A percentile compares a stretch with the other conserved stretches of the same genome.
Evolutionary conservation across 2,113 vertebrate species (phyloP).

Genomic region (Siphamia tubifer): DNA sequence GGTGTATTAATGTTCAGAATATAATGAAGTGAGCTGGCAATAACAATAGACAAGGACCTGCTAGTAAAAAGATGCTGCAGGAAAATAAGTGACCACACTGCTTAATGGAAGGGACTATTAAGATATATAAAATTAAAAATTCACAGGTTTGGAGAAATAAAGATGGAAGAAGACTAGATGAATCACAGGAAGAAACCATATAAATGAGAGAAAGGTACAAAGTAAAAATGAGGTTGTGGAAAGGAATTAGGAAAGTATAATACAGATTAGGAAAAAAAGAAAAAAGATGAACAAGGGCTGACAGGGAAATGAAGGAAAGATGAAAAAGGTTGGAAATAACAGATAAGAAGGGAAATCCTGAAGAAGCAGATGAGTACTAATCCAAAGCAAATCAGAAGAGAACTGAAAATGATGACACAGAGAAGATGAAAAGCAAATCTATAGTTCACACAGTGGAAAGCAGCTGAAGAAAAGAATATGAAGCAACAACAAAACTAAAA

Average conservation of each 20-base stretch:
- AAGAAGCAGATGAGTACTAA: constrained; percentile 6
- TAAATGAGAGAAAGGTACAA: background rate
- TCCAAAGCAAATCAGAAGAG: background rate
- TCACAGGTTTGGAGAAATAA: background rate
- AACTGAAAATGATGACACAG: constrained; percentile 22
- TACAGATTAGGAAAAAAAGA: too few species aligned
- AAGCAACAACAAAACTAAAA: background rate
- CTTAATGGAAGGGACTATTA: background rate
- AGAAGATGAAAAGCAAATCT: background rate
- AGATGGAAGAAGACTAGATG: background rate
- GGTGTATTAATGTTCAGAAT: background rate
- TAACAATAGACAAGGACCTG: background rate
- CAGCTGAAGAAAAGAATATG: background rate
- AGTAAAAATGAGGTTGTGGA: background rate
- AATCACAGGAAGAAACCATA: background rate
- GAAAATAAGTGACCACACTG: background rate
- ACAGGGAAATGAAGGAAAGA: background rate
- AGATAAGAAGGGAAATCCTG: background rate
- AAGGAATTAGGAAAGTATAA: background rate
- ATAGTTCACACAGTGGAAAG: constrained; percentile 9
- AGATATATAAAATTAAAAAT: too few species aligned
- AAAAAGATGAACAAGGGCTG: too few species aligned
- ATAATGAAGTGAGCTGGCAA: background rate
- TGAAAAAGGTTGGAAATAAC: background rate
- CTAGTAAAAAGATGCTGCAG: background rate